These are phyloP conservation scores for Augochlora pura DNA, from an alignment of 1,140 invertebrate species.

Conservation along the genomic window DNA sequence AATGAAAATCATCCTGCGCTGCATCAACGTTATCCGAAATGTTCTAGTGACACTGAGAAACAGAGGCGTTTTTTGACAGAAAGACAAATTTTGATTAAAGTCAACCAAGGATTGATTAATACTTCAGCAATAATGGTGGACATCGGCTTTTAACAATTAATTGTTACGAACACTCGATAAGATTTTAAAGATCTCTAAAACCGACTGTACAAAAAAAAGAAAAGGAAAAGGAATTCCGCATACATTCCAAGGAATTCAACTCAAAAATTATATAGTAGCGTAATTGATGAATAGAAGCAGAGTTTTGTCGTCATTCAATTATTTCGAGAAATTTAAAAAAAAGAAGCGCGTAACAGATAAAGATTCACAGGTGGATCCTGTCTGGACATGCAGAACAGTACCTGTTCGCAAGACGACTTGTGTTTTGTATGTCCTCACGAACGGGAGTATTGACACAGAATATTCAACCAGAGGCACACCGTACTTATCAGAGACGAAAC, in stretches of 20 bases:
- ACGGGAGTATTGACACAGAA: slow-evolving; percentile 36
- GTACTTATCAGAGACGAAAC: too few species aligned
- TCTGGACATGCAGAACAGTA: slow-evolving; percentile 24
- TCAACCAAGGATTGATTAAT: slow-evolving; percentile 37
- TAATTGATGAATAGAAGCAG: neutral
- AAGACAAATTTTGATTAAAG: neutral
- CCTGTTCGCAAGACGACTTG: slow-evolving; percentile 25
- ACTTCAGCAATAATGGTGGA: slow-evolving; percentile 16
- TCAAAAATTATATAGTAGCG: neutral
- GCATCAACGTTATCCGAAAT: neutral
- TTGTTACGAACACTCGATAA: neutral
- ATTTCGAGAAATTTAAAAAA: neutral
- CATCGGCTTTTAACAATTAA: neutral
- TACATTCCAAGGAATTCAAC: neutral
- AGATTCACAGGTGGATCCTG: slow-evolving; percentile 30
- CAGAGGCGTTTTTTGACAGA: neutral
- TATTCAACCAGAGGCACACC: too few species aligned
- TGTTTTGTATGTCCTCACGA: slow-evolving; percentile 42
- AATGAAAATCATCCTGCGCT: neutral
- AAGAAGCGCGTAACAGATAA: slow-evolving; percentile 7
- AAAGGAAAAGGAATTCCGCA: neutral
- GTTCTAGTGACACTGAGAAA: slow-evolving; percentile 1
- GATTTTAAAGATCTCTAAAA: neutral
- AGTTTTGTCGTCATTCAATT: neutral
- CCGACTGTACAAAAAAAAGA: neutral